Base-by-base conservation (phyloP, 1,140 invertebrate species). In the Drosophila leontia region DNA sequence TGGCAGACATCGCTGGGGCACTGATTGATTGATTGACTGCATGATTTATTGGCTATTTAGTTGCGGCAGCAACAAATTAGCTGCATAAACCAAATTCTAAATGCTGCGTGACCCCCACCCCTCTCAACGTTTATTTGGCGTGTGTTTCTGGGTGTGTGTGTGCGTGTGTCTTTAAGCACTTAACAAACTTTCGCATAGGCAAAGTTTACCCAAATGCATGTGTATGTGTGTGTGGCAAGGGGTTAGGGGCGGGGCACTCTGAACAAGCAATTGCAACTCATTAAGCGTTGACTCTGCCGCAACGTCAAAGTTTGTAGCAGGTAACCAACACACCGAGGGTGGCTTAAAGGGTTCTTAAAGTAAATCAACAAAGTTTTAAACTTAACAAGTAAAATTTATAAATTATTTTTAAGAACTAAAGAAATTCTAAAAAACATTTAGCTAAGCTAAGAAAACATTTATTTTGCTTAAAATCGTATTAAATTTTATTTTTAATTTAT, bases 11-110 rank as follows among this genome's bases (percentile, higher is more conserved):
- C 26, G 62, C 44, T 47, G 35, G 41, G 35, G 29, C 61, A 55
- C 69, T 87, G 83, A 86, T 87, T 86, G 76, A 79, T 79, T 79
- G 77, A 79, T 72, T 79, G 83, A 87, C 83, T 87, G 75, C 65
- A 82, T 86, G 83, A 86, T 86, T 86, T 87, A 86, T 86, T 86
- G 84, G 83, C 83, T 83, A 87, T 88, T 88, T 88, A 88, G 79
- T 87, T 83, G 68, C 76, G 51, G 55, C 53, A 68, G 60, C 64
- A 65, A 60, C 59, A 86, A 86, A 86, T 86, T 86, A 86, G 80
- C 76, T 87, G 65, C 83, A 83, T 72, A 87, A 82, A 87, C 70
- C 83, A 67, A 76, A 68, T 75, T 71, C 79, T 75, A 86, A 76
- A 86, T 74, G 75, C 77, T 78, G 57, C 75, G 47, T 80, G 77